A percentile compares a stretch with the other conserved stretches of the same genome.
These are phyloP conservation scores for Leuciscus waleckii DNA, from an alignment of 2,797 vertebrate species.

Conservation along the genomic window DNA sequence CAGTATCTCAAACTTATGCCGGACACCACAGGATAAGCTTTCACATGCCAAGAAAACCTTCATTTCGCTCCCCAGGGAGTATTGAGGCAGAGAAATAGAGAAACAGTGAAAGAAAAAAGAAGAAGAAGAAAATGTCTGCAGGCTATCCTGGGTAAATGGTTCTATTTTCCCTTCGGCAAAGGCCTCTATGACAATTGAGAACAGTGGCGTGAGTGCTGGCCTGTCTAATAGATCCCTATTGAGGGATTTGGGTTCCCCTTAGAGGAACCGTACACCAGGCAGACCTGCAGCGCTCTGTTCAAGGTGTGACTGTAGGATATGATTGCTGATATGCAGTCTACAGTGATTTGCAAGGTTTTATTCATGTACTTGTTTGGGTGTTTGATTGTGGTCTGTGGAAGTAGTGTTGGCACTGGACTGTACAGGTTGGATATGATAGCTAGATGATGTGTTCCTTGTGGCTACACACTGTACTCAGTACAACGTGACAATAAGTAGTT, in stretches of 20 bases:
- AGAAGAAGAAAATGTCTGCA: constrained; percentile 63
- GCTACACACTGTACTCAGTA: background rate
- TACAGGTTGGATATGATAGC: background rate
- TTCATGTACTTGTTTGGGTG: background rate
- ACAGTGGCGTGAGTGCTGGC: constrained; percentile 64
- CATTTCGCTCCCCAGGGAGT: constrained; percentile 38
- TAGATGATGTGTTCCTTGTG: background rate
- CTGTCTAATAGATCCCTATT: constrained; percentile 59
- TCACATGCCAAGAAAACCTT: constrained; percentile 38
- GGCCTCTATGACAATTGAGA: constrained; percentile 76
- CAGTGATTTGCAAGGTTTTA: constrained; percentile 11
- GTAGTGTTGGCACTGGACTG: background rate
- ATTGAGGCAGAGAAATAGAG: constrained; percentile 49
- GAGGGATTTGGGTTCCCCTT: constrained; percentile 26
- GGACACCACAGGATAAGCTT: constrained; percentile 47
- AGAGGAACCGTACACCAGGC: constrained; percentile 20
- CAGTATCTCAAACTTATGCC: constrained; percentile 34
- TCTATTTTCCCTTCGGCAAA: constrained; percentile 79
- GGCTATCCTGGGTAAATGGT: constrained; percentile 80
- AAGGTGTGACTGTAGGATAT: constrained; percentile 44
- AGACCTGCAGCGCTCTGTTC: constrained; percentile 43
- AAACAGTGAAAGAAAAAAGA: constrained; percentile 47
- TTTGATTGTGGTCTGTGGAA: constrained; percentile 7
- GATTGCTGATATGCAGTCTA: constrained; percentile 29
- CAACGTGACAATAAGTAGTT: background rate